Evolutionary conservation across 2,113 vertebrate species (phyloP), one percentile per base, ranked within the genome.

Genomic region (Orthochromis indermauri): DNA sequence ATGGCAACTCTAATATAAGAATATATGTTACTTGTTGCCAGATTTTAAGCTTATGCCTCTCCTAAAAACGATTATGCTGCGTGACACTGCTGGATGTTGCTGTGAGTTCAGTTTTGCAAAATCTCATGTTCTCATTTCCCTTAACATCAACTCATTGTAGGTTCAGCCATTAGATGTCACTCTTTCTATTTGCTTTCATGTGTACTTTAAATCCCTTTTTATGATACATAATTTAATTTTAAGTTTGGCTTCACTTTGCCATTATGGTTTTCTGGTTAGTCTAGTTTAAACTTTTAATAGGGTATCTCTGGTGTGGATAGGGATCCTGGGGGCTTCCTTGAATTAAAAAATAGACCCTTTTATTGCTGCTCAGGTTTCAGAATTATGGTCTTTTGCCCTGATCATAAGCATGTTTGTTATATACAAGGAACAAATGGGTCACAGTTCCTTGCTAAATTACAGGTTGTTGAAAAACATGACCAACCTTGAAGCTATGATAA

Each of bases 141-240:
- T 54, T 42, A 42, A 66, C 19, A 3, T 84, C 8, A 3, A 11
- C 61, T 82, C 14, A 17, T 51, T 79, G 73, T 31, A 10, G 8
- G n/a, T 73, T 88, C 47, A 19, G 53, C 92, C 90, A 90, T 88
- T 90, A 91, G 86, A 71, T 91, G 90, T 88, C 93, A 91, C 82
- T 85, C 68, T 90, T 88, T 91, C 80, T 63, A 10, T 86, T 87
- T 37, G 24, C 61, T 45, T 49, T 57, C 13, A 10, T 88, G 3
- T 40, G 5, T n/a, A 16, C n/a, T 63, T 61, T 71, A 80, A 55
- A 5, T 37, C 28, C n/a, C 10, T 76, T 19, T 83, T 35, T 16
- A 49, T n/a, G 2, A 47, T 45, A 4, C 14, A 10, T 17, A 5
- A 45, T 13, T 45, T 12, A 2, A 80, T 87, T 80, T 83, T 81